Conservation (phyloP, 2,797 vertebrate species). For the Triplophysa bombifrons region DNA sequence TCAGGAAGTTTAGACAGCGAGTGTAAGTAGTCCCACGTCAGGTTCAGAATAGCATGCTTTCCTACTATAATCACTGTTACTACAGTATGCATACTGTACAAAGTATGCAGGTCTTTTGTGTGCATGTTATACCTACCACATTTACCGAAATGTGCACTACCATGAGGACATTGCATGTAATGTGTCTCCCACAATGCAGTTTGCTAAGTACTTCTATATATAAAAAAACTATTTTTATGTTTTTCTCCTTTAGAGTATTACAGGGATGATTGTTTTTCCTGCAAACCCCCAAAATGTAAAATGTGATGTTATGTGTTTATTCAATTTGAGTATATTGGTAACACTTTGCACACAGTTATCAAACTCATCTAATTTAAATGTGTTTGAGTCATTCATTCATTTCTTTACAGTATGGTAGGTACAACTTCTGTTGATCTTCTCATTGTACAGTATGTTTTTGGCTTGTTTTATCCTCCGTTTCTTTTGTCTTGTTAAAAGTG, state of each 20-base stretch:
- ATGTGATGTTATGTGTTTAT: not conserved
- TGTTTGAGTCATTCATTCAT: not conserved
- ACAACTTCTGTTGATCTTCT: constrained; percentile 64
- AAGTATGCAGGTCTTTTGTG: not conserved
- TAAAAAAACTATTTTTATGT: not conserved
- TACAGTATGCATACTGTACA: constrained; percentile 4
- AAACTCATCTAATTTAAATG: not conserved
- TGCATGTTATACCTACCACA: not conserved
- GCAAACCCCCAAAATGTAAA: not conserved
- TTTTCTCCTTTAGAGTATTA: not conserved
- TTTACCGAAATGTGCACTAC: not conserved
- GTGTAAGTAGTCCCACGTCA: not conserved
- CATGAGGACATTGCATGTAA: not conserved
- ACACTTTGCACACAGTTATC: not conserved
- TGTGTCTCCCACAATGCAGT: not conserved
- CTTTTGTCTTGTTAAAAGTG: constrained; percentile 51
- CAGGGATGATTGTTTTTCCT: not conserved
- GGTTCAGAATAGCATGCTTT: not conserved
- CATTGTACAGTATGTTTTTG: constrained; percentile 47
- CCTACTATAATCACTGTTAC: not conserved
- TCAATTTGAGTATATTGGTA: not conserved
- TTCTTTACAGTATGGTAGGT: constrained; percentile 36
- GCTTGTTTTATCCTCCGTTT: constrained; percentile 26
- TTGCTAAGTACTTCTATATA: not conserved
- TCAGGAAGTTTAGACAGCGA: not conserved